Evolutionary conservation across 2,888 invertebrate species (phyloP).

Genomic region (Phasia obesa): DNA sequence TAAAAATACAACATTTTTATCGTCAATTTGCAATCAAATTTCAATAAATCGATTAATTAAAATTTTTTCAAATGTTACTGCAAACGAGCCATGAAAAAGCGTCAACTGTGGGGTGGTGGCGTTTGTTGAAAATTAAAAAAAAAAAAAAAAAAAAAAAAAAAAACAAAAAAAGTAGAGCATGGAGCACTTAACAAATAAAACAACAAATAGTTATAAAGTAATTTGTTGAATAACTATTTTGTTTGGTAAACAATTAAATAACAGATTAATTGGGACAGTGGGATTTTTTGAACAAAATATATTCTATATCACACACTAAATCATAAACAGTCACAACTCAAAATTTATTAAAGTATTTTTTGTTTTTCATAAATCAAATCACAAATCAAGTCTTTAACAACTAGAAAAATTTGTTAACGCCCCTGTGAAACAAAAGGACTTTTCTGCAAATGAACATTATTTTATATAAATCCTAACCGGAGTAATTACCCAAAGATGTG

Average conservation of each 20-base stretch:
- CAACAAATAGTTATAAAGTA: conserved; percentile 13
- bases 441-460: too few relatives aligned
- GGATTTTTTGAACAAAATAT: not conserved
- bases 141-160: not conserved
- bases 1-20: conserved; percentile 69
- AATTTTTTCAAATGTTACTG: conserved; percentile 45
- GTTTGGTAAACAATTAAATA: conserved; percentile 20
- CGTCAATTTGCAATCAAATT: conserved; percentile 67
- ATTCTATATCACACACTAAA: too few relatives aligned
- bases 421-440: too few relatives aligned
- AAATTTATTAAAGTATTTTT: too few relatives aligned
- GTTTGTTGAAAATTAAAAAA: not conserved
- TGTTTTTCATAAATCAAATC: too few relatives aligned
- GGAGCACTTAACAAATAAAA: not conserved
- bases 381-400: too few relatives aligned
- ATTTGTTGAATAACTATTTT: conserved; percentile 37
- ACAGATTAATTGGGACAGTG: conserved; percentile 22
- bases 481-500: too few relatives aligned
- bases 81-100: conserved; percentile 52
- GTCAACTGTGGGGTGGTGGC: conserved; percentile 39
- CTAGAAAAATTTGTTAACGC: too few relatives aligned
- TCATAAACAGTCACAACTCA: too few relatives aligned
- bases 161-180: too few relatives aligned
- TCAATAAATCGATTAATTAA: conserved; percentile 71
- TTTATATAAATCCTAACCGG: too few relatives aligned